Conservation (phyloP, 1,140 invertebrate species). For the Habropoda laboriosa region DNA sequence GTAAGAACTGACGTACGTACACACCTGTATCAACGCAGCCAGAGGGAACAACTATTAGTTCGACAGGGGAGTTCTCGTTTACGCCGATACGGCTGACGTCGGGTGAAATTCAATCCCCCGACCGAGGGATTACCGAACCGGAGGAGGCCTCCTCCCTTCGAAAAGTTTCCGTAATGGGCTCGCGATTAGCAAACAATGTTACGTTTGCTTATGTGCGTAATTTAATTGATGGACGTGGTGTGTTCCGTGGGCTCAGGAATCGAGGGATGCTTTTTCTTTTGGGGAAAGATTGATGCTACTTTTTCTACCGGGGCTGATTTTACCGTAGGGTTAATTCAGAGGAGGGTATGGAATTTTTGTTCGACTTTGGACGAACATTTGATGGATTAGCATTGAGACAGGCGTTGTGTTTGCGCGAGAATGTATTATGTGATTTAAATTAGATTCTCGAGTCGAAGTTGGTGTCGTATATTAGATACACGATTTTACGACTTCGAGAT, state of each 20-base stretch:
- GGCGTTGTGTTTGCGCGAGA: no score
- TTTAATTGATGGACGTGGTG: conserved; percentile 27
- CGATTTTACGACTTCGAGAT: no score
- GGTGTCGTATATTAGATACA: no score
- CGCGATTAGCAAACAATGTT: conserved; percentile 36
- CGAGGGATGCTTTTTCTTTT: neutral
- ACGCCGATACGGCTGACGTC: conserved; percentile 28
- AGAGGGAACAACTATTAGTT: conserved; percentile 24
- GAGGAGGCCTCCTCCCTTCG: neutral
- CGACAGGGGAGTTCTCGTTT: conserved; percentile 2
- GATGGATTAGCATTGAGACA: no score
- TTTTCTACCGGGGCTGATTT: neutral
- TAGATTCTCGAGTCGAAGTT: no score
- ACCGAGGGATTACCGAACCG: conserved; percentile 12
- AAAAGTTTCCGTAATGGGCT: conserved; percentile 42
- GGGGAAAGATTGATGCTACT: conserved; percentile 5
- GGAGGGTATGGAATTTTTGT: neutral
- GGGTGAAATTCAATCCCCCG: conserved; percentile 35
- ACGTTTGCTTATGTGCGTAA: conserved; percentile 39
- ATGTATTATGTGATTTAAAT: no score
- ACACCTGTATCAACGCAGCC: neutral
- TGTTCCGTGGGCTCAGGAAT: neutral
- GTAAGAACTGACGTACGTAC: conserved; percentile 11
- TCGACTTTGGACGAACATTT: neutral
- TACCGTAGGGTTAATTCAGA: no score